Evolutionary conservation across 2,888 invertebrate species (phyloP).

Genomic region (Leucophenga maculata): DNA sequence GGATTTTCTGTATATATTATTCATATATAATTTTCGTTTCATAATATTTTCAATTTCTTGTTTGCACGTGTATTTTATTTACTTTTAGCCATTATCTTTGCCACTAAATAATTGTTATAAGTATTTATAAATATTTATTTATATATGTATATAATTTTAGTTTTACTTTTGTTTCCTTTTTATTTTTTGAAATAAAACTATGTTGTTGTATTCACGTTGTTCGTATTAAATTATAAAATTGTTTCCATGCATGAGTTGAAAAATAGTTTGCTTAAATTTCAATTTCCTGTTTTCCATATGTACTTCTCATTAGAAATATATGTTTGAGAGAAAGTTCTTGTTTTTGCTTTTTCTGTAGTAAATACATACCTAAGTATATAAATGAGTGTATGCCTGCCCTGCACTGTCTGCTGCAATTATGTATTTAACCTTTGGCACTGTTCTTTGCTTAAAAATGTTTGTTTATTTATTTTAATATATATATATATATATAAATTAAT

Average conservation of each 20-base stretch:
- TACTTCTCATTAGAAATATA: conserved; percentile 29
- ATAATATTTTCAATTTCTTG: no score
- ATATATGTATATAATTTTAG: conserved; percentile 29
- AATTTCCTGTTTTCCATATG: conserved; percentile 45
- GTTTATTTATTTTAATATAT: conserved; percentile 15
- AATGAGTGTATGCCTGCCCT: not conserved
- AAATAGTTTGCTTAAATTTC: conserved; percentile 43
- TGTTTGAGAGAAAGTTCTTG: conserved; percentile 18
- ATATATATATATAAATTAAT: not conserved
- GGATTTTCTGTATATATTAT: not conserved
- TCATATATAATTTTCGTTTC: no score
- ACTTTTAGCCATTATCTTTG: not conserved
- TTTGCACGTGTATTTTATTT: no score
- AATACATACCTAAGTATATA: conserved; percentile 24
- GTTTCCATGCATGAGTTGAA: not conserved
- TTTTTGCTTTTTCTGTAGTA: conserved; percentile 7
- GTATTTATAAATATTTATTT: conserved; percentile 33
- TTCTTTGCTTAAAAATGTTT: conserved; percentile 43
- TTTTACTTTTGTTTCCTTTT: conserved; percentile 31
- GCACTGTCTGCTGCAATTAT: conserved; percentile 7
- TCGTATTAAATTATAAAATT: conserved; percentile 11
- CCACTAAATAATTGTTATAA: not conserved
- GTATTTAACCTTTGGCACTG: conserved; percentile 31
- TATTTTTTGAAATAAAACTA: conserved; percentile 32
- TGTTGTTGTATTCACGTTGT: conserved; percentile 28